A percentile compares a stretch with the other conserved stretches of the same genome.
Conservation (phyloP, 2,113 vertebrate species). For the Phasianus colchicus region DNA sequence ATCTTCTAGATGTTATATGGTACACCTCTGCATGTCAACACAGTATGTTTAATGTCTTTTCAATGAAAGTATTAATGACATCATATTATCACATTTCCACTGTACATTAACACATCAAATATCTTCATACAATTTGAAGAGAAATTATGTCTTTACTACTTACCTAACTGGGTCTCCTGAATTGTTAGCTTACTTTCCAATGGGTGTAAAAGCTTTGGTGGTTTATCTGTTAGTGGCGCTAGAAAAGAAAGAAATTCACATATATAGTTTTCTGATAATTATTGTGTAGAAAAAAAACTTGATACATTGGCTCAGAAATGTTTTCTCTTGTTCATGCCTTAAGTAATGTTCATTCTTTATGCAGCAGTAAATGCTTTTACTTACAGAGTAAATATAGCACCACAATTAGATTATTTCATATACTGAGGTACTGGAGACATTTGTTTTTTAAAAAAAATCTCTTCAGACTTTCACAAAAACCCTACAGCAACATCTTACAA, state of each 20-base stretch:
- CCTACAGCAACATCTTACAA: neutral
- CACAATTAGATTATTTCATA: neutral
- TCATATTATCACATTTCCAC: neutral
- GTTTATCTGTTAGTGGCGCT: constrained; percentile 98
- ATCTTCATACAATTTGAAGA: neutral
- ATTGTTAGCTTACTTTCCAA: constrained; percentile 91
- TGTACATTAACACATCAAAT: neutral
- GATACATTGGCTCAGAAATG: neutral
- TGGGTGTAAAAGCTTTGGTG: constrained; percentile 94
- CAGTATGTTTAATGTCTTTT: neutral
- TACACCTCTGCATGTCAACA: neutral
- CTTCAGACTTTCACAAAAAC: neutral
- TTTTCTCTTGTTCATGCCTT: neutral
- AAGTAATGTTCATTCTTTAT: neutral
- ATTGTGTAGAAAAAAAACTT: neutral
- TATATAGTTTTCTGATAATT: constrained; percentile 41
- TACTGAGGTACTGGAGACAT: neutral
- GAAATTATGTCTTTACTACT: constrained; percentile 65
- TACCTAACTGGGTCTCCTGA: constrained; percentile 93
- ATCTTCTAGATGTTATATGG: neutral
- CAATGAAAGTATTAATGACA: neutral
- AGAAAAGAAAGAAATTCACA: constrained; percentile 75
- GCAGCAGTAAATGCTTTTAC: neutral
- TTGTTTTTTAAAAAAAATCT: fast-evolving
- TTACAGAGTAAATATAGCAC: neutral